Percentiles rank a stretch among this genome's conserved stretches.
These are phyloP conservation scores for Phanerotoma sp. DNA, from an alignment of 2,888 invertebrate species.

Conservation along the genomic window DNA sequence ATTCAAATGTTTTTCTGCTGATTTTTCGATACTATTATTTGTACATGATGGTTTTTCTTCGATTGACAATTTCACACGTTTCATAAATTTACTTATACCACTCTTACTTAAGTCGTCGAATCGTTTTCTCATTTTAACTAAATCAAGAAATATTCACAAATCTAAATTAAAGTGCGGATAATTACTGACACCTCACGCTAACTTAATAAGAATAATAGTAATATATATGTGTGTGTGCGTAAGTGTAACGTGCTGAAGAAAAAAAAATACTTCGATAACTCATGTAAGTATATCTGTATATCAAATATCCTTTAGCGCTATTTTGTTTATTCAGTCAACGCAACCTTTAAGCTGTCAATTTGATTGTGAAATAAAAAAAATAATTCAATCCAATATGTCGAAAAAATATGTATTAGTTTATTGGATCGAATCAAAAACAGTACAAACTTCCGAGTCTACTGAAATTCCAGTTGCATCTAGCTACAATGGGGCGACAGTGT, in stretches of 20 bases:
- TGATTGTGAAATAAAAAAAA: not conserved
- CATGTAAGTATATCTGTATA: not conserved
- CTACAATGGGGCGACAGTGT: not conserved
- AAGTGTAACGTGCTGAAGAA: not conserved
- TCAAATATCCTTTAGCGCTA: not conserved
- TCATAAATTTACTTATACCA: not conserved
- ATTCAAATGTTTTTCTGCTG: not conserved
- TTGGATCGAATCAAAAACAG: not conserved
- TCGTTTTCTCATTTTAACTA: not conserved
- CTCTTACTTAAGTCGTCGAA: not conserved
- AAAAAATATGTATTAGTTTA: not conserved
- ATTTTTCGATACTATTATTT: not conserved
- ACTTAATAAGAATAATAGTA: too few species aligned
- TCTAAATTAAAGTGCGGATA: not conserved
- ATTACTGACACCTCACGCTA: not conserved
- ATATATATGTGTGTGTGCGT: not conserved
- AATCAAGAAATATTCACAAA: not conserved
- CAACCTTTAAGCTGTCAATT: not conserved
- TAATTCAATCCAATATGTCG: not conserved
- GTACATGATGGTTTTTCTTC: not conserved
- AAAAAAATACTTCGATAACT: not conserved
- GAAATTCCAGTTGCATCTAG: not conserved
- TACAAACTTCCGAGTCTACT: not conserved
- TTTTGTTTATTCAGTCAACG: conserved; percentile 1
- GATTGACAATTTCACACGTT: not conserved